Evolutionary conservation across 2,888 invertebrate species (phyloP), one percentile per base, ranked within the genome.

Genomic region (Unio delphinus): DNA sequence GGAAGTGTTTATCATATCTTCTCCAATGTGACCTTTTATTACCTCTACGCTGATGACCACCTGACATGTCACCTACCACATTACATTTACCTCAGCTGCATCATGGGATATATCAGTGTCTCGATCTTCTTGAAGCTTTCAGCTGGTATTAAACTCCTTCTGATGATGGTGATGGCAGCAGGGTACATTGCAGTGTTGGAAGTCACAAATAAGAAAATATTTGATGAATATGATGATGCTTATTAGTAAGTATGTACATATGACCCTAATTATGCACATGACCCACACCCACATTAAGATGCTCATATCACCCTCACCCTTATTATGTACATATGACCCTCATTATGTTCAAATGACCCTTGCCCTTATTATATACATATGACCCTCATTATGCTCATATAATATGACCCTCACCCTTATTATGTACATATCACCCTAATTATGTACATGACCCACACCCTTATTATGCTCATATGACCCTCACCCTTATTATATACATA

Each of bases 71-170:
- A 75, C 64, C 74, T 96, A 68, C 97, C 97, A 0, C 94, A 96
- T 71, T 97, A 97, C 90, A 94, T 96, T 60, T 94, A 95, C 7
- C 91, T 96, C 20, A 95, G 95, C 18, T 95, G 96, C 83, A 93
- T 95, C 67, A 92, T 97, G 79, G 95, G 95, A 67, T 95, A 95
- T 91, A 92, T 97, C 70, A 94, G 95, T 0, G 95, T 96, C 54
- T 95, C 96, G 0, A 93, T 96, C 72, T 97, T 96, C 90, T 92
- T 96, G 65, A 92, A 94, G 75, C 92, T 97, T 66, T 95, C 96
- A 15, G 95, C 96, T 79, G 90, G 95, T 76, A 92, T 96, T 75
- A 96, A 97, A 90, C 93, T 95, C 11, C 91, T 94, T 64, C 91
- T 97, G 34, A 92, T 96, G 67, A 90, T 94, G 4, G 58, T 87